Evolutionary conservation across 2,113 vertebrate species (phyloP), one percentile per base, ranked within the genome.

Genomic region (Beaufortia kweichowensis): DNA sequence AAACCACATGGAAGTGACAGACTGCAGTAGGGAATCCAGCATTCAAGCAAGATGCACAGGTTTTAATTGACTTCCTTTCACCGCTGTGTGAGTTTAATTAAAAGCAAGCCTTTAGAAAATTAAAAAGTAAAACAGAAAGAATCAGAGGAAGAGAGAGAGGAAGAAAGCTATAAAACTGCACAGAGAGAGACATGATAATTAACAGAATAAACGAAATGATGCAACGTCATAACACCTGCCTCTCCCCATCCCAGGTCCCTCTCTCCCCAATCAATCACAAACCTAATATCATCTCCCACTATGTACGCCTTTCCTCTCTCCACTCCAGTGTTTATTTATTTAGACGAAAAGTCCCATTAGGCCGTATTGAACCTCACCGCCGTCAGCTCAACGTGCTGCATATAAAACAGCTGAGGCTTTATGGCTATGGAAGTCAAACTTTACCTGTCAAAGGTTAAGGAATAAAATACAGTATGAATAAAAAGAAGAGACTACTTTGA

Each of bases 71-170:
- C 84, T 85, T 41, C 63, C 80, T 88, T 87, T 87, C 85, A 86
- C 82, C 79, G 84, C 83, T 84, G 84, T 83, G 81, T 79, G 81
- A 84, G 80, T 90, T 89, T 92, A 91, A 91, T 92, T 92, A 90
- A 91, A 91, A 89, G 84, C 81, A 83, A 84, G 88, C 86, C 86
- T 88, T 90, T 90, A 87, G 82, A 89, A 91, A 90, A 92, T 88
- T 81, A 88, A 89, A 87, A 88, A 77, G 78, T 87, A 83, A 85
- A 80, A 82, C 79, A 84, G 81, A 63, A 86, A 80, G 76, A 82
- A 82, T 83, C 79, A 59, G 82, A 88, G 81, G 79, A 29, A 50
- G 66, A 64, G 46, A 3, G 46, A 21, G 57, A 43, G 65, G 23
- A 55, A 59, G 21, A 71, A 26, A 1, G 2, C 31, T 31, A 71